These are phyloP conservation scores for Actinostola sp. DNA, from an alignment of 92 coral and sea anemone genomes.

Conservation along the genomic window DNA sequence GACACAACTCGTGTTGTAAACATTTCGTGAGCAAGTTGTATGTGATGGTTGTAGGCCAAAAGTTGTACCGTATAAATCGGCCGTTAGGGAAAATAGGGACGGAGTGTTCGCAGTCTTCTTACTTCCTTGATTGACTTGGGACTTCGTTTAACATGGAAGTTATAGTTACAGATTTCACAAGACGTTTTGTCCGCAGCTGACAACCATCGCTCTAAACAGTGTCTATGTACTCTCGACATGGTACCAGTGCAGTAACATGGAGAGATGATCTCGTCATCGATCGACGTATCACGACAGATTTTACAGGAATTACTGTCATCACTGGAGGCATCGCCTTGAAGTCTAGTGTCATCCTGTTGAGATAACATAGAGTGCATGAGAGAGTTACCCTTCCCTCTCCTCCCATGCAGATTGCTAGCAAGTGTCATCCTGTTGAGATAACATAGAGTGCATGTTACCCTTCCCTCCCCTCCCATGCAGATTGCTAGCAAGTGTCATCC, in stretches of 20 bases:
- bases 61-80: no score
- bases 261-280: conserved; percentile 63
- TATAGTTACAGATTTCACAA: conserved; percentile 87
- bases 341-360: not conserved
- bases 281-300: conserved; percentile 83
- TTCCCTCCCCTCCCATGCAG: no score
- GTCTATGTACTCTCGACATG: conserved; percentile 82
- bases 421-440: no score
- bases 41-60: no score
- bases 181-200: conserved; percentile 72
- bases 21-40: no score
- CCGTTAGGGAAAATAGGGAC: no score
- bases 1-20: no score
- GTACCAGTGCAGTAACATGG: conserved; percentile 92
- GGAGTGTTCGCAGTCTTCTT: not conserved
- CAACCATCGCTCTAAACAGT: conserved; percentile 91
- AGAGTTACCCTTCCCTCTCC: no score
- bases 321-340: conserved; percentile 6
- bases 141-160: conserved; percentile 64
- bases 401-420: no score
- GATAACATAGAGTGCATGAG: no score
- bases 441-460: no score
- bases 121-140: conserved; percentile 83
- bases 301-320: conserved; percentile 57
- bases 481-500: no score